Percentiles rank a stretch among this genome's conserved stretches.
Evolutionary conservation across 2,797 vertebrate genomes (phyloP).

Genomic region (Acomys russatus): DNA sequence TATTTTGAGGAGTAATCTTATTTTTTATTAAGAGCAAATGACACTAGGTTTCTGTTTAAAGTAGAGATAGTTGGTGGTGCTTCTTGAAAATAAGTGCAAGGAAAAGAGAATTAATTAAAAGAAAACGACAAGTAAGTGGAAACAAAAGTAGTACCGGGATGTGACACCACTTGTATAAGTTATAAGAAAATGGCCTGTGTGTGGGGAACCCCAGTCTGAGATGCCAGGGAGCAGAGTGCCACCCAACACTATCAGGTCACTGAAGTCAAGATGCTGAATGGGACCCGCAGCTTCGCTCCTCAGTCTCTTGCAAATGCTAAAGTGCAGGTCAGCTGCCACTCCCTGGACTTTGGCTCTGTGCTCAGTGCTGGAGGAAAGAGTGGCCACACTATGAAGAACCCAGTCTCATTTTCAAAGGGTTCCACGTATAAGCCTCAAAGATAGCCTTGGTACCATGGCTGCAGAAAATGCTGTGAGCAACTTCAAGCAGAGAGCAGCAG

Average conservation of each 20-base stretch:
- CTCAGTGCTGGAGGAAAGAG: not conserved
- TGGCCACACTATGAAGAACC: not conserved
- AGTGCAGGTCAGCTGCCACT: not conserved
- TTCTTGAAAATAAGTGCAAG: constrained; percentile 19
- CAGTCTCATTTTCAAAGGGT: not conserved
- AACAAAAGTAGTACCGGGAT: not conserved
- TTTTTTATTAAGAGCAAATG: not conserved
- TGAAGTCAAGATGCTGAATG: not conserved
- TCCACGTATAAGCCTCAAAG: not conserved
- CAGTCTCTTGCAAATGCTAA: not conserved
- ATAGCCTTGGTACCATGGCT: not conserved
- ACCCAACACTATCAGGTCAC: not conserved
- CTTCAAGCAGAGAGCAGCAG: not conserved
- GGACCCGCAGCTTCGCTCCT: no score
- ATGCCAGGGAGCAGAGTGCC: not conserved
- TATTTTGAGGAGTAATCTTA: not conserved
- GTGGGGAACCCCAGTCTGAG: not conserved
- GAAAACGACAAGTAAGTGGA: not conserved
- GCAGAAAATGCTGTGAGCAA: not conserved
- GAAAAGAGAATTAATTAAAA: not conserved
- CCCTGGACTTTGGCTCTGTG: not conserved
- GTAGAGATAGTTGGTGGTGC: not conserved
- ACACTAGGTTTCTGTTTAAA: not conserved
- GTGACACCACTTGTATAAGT: not conserved
- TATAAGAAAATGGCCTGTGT: not conserved